Percentiles rank a stretch among this genome's conserved stretches.
Conservation (phyloP, 37 sponge, comb jelly and placozoan genomes). For the Beroe forskalii region DNA sequence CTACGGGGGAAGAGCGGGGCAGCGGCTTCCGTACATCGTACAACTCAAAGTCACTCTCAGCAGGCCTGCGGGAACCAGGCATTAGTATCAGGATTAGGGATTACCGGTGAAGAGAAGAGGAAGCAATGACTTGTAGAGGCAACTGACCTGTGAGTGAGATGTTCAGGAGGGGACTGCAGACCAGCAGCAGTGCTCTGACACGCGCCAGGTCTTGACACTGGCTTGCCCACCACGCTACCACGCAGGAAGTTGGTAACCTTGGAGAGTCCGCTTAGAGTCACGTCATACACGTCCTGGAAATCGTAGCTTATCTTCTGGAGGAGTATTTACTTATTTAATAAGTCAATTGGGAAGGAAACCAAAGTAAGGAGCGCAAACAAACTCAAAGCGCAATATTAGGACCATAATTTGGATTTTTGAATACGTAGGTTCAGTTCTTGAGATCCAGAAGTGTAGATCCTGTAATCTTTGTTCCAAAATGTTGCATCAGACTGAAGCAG, state of each 20-base stretch:
- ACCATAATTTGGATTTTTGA: too few relatives aligned
- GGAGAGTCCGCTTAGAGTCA: slow-evolving; percentile 34
- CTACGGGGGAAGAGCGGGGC: background rate
- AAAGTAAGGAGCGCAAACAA: too few relatives aligned
- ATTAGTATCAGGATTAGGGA: too few relatives aligned
- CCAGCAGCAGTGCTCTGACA: background rate
- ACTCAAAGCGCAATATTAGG: too few relatives aligned
- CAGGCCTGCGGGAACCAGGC: background rate
- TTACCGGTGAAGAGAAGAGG: too few relatives aligned
- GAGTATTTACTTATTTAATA: background rate
- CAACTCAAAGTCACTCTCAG: slow-evolving; percentile 18
- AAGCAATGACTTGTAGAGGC: too few relatives aligned
- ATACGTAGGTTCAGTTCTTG: too few relatives aligned
- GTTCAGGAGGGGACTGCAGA: background rate
- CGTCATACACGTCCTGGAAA: slow-evolving; percentile 47
- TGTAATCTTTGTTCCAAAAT: too few relatives aligned
- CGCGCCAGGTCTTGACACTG: slow-evolving; percentile 3
- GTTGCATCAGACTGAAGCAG: too few relatives aligned
- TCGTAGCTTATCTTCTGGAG: background rate
- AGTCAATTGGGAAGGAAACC: too few relatives aligned
- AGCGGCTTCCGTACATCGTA: slow-evolving; percentile 45
- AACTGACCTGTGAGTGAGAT: background rate
- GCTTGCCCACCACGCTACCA: slow-evolving; percentile 8
- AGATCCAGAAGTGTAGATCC: too few relatives aligned
- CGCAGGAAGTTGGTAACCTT: slow-evolving; percentile 47